Evolutionary conservation across 2,113 vertebrate species (phyloP).

Genomic region (Toxotes jaculatrix): DNA sequence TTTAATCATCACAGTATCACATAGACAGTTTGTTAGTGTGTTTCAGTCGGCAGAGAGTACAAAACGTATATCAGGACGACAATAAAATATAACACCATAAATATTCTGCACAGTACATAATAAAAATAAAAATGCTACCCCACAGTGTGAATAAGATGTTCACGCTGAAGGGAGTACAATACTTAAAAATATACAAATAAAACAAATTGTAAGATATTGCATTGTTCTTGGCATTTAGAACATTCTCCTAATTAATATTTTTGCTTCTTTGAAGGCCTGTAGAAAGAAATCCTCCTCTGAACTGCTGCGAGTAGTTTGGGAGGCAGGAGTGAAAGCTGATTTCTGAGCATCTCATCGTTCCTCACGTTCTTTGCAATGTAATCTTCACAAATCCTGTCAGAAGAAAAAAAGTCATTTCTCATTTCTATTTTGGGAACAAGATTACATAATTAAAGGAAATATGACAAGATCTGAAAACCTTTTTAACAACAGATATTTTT

Average conservation of each 20-base stretch:
- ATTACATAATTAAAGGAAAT: slow-evolving; percentile 1
- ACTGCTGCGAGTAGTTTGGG: slow-evolving; percentile 86
- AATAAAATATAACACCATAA: slow-evolving; percentile 47
- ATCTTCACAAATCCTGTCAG: slow-evolving; percentile 89
- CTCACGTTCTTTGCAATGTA: slow-evolving; percentile 88
- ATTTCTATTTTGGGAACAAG: slow-evolving; percentile 15
- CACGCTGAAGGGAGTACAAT: slow-evolving; percentile 29
- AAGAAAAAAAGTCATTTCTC: slow-evolving; percentile 15
- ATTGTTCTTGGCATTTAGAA: slow-evolving; percentile 28
- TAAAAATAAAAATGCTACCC: slow-evolving; percentile 16
- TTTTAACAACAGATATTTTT: slow-evolving; percentile 14
- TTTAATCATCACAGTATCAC: slow-evolving; percentile 55
- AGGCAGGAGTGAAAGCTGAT: slow-evolving; percentile 88
- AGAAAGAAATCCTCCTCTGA: slow-evolving; percentile 89
- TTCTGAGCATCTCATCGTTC: slow-evolving; percentile 76
- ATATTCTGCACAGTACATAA: slow-evolving; percentile 21
- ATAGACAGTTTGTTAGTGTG: background rate
- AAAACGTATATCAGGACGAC: slow-evolving; percentile 49
- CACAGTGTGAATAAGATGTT: background rate
- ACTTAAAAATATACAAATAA: background rate
- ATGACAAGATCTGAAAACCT: background rate
- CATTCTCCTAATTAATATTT: slow-evolving; percentile 5
- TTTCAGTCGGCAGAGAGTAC: slow-evolving; percentile 31
- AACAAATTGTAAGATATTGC: background rate
- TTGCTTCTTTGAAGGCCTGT: slow-evolving; percentile 83